phyloP scores from a whole-genome alignment of 2,888 invertebrate species.

The Heteropelma amictum region DNA sequence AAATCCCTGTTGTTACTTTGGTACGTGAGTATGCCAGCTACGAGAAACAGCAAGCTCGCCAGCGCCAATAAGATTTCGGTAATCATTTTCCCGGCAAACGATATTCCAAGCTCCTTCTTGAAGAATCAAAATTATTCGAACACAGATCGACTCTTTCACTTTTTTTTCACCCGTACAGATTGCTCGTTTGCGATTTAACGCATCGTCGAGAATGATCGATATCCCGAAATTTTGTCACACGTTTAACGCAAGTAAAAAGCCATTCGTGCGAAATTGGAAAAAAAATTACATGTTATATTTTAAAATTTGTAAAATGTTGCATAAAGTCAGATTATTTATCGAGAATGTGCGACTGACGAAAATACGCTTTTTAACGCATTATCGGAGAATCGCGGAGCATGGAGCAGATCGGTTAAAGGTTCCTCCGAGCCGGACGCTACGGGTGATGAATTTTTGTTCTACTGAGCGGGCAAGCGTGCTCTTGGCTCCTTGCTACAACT shows the following conservation, averaged over 20 bases:
- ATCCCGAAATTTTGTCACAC: too few relatives aligned
- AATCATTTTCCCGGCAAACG: slow-evolving; percentile 15
- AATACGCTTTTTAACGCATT: too few relatives aligned
- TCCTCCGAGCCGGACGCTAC: neutral
- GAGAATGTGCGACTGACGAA: too few relatives aligned
- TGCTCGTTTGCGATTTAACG: neutral
- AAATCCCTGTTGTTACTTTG: neutral
- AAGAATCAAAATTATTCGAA: neutral
- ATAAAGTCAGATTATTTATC: too few relatives aligned
- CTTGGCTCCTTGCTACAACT: neutral
- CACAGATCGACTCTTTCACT: neutral
- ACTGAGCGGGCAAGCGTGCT: neutral
- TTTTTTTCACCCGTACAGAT: neutral
- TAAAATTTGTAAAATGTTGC: too few relatives aligned
- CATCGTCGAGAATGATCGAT: too few relatives aligned
- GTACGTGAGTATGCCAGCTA: neutral
- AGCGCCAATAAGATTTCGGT: neutral
- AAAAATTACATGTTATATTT: too few relatives aligned
- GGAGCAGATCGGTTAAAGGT: neutral
- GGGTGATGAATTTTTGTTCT: slow-evolving; percentile 10
- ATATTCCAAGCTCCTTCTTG: neutral
- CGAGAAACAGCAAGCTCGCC: neutral
- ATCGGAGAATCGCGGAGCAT: too few relatives aligned
- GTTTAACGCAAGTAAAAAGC: too few relatives aligned
- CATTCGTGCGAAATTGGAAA: too few relatives aligned